Evolutionary conservation across 53 echinoderm and acorn worm species (phyloP), one percentile per base, ranked within the genome.

Genomic region (Patiria pectinifera): DNA sequence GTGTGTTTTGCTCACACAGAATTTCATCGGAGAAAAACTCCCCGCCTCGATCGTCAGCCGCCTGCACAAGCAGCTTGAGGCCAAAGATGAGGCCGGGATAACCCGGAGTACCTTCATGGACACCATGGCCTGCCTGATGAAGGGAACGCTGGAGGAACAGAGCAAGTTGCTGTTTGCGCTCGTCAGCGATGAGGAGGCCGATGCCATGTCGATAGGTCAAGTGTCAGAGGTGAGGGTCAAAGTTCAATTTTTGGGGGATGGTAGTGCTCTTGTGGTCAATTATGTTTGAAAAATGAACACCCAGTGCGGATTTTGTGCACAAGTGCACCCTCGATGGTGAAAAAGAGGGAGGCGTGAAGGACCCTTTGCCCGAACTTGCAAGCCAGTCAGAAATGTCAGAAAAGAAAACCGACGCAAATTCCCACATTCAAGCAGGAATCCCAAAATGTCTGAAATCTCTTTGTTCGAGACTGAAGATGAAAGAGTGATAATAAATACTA

Each of bases 111-210:
- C 95, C 45, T 99, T 99, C 83, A 71, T 93, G 26, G 84, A 93
- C 71, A 92, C 93, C 74, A 85, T 99, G 91, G 99, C 94, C 14
- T 91, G 92, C 83, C 84, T 97, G 43, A 89, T 97, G 78, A 97
- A 96, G 72, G 99, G 99, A 62, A 99, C 97, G 6, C 22, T 83
- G 69, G 97, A 99, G 49, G 94, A 99, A 66, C 97, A 94, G n/a
- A 89, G 95, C 85, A 91, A 83, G 15, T 87, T 99, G 86, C 83
- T 97, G 44, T 89, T 93, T 62, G 62, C 83, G 22, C 87, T 99
- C 45, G 94, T 95, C 45, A 83, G 92, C 45, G 93, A 93, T 43
- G 86, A 82, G 7, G 92, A 90, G 61, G 93, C 93, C 15, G 93
- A 94, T 21, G 94, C 93, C 2, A 46, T 96, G 58, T 87, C 95